These are phyloP conservation scores for Parnassius smintheus DNA, from an alignment of 2,888 invertebrate genomes.

Conservation along the genomic window DNA sequence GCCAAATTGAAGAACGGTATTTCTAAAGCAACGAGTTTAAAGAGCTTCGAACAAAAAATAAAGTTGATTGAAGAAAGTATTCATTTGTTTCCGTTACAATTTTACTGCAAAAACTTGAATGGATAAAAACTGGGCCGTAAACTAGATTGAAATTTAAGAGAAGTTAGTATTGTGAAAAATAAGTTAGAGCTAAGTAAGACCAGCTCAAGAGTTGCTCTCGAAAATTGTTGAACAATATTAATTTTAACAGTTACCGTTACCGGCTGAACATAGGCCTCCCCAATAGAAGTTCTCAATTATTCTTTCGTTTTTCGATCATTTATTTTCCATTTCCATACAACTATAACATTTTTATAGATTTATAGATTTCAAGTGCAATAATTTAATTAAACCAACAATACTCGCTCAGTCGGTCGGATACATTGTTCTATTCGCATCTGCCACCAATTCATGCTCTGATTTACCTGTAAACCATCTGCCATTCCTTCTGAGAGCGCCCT, in stretches of 20 bases:
- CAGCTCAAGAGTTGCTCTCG: not conserved
- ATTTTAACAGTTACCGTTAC: too few species aligned
- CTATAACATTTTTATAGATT: too few species aligned
- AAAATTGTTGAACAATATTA: not conserved
- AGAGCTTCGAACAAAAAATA: slow-evolving; percentile 3
- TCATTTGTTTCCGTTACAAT: slow-evolving; percentile 8
- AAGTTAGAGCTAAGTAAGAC: not conserved
- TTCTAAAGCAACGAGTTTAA: slow-evolving; percentile 8
- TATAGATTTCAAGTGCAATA: slow-evolving; percentile 38
- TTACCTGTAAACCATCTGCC: slow-evolving; percentile 74
- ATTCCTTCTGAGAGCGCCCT: slow-evolving; percentile 38
- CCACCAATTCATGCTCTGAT: slow-evolving; percentile 50
- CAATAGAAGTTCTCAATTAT: too few species aligned
- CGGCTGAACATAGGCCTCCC: too few species aligned
- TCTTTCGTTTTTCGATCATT: too few species aligned
- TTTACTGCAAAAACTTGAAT: slow-evolving; percentile 5
- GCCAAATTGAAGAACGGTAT: slow-evolving; percentile 4
- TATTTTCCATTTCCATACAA: too few species aligned
- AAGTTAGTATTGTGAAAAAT: not conserved
- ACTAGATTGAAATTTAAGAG: not conserved
- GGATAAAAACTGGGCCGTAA: not conserved
- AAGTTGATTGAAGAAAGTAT: slow-evolving; percentile 7
- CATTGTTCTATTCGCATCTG: slow-evolving; percentile 67
- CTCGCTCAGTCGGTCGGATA: slow-evolving; percentile 37
- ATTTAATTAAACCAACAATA: slow-evolving; percentile 68